These are phyloP conservation scores for Plagodis dolabraria DNA, from an alignment of 2,888 invertebrate genomes.

Conservation along the genomic window DNA sequence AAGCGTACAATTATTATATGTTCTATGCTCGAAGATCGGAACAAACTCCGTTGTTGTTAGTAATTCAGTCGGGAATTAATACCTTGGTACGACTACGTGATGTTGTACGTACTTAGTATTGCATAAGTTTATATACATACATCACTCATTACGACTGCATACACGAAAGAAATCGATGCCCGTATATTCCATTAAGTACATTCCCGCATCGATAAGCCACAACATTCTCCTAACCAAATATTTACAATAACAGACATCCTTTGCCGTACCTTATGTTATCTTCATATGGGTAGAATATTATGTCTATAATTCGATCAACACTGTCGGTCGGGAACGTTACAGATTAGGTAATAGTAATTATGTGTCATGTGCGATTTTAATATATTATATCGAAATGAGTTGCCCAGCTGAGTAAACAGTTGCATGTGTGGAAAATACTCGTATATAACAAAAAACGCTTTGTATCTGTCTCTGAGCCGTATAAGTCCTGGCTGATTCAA, in stretches of 20 bases:
- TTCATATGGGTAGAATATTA: conserved; percentile 28
- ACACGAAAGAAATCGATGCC: too few species aligned
- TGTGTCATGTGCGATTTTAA: conserved; percentile 52
- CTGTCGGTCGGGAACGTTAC: conserved; percentile 15
- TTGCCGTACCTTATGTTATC: conserved; percentile 20
- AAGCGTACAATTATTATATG: too few species aligned
- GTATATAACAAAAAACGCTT: conserved; percentile 12
- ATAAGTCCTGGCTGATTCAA: conserved; percentile 7
- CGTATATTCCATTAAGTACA: background rate
- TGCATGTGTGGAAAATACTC: conserved; percentile 25
- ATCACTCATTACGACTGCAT: too few species aligned
- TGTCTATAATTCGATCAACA: conserved; percentile 37
- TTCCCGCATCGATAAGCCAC: conserved; percentile 21
- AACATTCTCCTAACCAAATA: conserved; percentile 38
- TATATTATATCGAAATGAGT: conserved; percentile 6
- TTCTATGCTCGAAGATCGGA: too few species aligned
- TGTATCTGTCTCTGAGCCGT: conserved; percentile 10
- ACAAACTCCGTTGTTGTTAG: too few species aligned
- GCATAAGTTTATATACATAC: too few species aligned
- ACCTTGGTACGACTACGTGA: too few species aligned
- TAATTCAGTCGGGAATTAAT: too few species aligned
- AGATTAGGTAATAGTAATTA: background rate
- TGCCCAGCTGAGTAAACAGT: conserved; percentile 54
- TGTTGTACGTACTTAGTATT: too few species aligned
- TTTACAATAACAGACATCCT: conserved; percentile 40